Conservation (phyloP, 2,888 invertebrate species). For the Macroteleia sp. region DNA sequence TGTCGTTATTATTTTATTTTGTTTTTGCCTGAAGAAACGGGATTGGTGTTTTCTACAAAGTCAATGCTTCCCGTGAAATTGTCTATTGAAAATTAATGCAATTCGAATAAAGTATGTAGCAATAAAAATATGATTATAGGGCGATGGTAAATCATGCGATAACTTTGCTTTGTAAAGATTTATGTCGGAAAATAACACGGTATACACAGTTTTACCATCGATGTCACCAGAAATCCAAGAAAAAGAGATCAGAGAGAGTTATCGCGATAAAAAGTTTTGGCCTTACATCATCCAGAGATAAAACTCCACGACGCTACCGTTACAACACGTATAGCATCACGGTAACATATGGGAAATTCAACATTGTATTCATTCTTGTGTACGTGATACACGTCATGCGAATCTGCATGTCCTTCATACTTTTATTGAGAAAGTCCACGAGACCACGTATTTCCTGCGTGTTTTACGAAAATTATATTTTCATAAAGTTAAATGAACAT, state of each 20-base stretch:
- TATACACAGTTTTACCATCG: constrained; percentile 64
- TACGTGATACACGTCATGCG: constrained; percentile 61
- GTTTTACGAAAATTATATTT: constrained; percentile 50
- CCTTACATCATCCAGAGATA: constrained; percentile 67
- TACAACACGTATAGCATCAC: constrained; percentile 55
- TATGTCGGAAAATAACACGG: constrained; percentile 60
- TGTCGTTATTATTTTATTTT: too few relatives aligned
- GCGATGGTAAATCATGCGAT: constrained; percentile 56
- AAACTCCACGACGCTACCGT: constrained; percentile 64
- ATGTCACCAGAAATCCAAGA: constrained; percentile 65
- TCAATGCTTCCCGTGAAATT: too few relatives aligned
- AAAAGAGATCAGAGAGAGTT: constrained; percentile 65
- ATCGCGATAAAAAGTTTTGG: constrained; percentile 67
- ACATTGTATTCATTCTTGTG: constrained; percentile 62
- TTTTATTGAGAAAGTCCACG: constrained; percentile 57
- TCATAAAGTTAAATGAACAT: constrained; percentile 38
- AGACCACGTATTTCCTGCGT: constrained; percentile 34
- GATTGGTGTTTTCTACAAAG: too few relatives aligned
- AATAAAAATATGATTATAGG: constrained; percentile 55
- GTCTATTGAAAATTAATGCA: constrained; percentile 50
- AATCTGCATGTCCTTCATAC: constrained; percentile 56
- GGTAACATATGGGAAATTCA: constrained; percentile 66
- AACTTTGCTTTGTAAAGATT: constrained; percentile 65
- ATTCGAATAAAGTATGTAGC: constrained; percentile 44
- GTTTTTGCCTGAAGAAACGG: too few relatives aligned